Percentiles rank a stretch among this genome's conserved stretches.
These are phyloP conservation scores for Anarhynchus alexandrinus DNA, from an alignment of 2,113 vertebrate species.

Conservation along the genomic window DNA sequence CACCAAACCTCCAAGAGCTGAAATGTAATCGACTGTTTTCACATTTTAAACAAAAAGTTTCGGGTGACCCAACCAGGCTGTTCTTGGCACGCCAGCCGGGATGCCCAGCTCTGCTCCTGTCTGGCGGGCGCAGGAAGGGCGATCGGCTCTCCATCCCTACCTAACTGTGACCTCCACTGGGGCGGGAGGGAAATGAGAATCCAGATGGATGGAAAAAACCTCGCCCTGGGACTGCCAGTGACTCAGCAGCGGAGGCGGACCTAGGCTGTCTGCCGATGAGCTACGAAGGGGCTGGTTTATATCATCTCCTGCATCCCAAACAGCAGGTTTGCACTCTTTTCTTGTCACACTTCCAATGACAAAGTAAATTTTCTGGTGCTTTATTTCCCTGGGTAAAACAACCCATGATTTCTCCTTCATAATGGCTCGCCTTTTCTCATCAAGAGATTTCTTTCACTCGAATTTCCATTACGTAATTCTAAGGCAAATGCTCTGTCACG, in stretches of 20 bases:
- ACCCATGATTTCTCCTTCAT: neutral
- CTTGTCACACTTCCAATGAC: neutral
- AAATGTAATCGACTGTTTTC: neutral
- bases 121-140: neutral
- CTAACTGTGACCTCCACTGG: neutral
- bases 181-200: neutral
- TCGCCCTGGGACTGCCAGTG: neutral
- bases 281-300: neutral
- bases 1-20: neutral
- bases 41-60: neutral
- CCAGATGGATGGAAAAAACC: neutral
- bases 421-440: neutral
- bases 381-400: neutral
- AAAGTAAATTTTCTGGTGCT: neutral
- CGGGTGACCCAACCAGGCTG: neutral
- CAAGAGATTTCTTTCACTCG: neutral
- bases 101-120: neutral
- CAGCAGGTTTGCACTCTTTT: neutral
- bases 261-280: rapidly evolving
- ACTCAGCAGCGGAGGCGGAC: neutral
- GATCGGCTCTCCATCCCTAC: neutral
- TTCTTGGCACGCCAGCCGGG: neutral
- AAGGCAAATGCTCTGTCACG: neutral
- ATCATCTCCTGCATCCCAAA: neutral
- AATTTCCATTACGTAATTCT: neutral